phyloP scores from a whole-genome alignment of 2,113 vertebrate species.

The Rhipidura dahli region DNA sequence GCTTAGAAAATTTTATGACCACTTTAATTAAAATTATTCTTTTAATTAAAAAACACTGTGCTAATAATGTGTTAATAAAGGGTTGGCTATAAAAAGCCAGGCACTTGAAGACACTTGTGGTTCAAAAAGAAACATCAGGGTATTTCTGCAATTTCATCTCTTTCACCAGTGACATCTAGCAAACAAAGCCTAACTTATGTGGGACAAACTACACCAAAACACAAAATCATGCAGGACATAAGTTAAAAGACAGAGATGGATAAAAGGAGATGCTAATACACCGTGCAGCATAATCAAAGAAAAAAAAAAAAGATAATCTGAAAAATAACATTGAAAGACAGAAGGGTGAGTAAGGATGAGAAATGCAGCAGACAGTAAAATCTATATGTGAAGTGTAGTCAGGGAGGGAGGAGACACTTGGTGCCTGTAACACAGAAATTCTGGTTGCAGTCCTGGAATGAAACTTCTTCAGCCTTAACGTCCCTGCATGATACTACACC shows the following conservation, averaged over 20 bases:
- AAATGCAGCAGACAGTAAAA: not conserved
- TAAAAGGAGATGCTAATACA: not conserved
- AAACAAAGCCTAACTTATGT: not conserved
- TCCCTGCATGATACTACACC: not conserved
- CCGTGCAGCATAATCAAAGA: not conserved
- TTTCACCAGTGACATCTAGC: not conserved
- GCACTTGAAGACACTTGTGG: not conserved
- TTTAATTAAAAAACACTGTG: not conserved
- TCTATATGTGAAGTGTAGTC: rapidly evolving
- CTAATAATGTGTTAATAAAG: not conserved
- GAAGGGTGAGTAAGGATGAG: not conserved
- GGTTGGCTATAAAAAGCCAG: not conserved
- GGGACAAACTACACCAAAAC: not conserved
- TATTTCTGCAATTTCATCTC: not conserved
- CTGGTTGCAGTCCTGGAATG: not conserved
- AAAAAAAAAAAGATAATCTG: not conserved
- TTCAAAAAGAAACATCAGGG: not conserved
- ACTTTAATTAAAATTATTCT: not conserved
- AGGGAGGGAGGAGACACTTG: not conserved
- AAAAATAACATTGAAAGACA: not conserved
- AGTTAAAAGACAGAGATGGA: not conserved
- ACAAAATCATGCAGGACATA: not conserved
- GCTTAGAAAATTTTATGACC: not conserved
- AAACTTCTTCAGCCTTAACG: not conserved
- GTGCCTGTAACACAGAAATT: not conserved